Evolutionary conservation across 2,113 vertebrate species (phyloP).

Genomic region (Actenoides hombroni): DNA sequence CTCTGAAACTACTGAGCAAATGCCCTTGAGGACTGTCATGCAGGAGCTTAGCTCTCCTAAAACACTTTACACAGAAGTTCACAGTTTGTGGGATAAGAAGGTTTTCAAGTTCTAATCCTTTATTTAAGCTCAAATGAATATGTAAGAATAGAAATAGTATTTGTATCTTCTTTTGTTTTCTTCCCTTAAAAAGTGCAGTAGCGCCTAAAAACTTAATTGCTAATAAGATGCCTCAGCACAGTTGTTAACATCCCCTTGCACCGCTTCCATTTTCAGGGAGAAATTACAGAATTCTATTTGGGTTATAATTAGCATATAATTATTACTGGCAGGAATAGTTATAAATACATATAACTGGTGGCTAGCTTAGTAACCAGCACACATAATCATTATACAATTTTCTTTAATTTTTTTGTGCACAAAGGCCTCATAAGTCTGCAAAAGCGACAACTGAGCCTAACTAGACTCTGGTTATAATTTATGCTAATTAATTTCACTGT

Average conservation of each 20-base stretch:
- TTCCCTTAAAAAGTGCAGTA: not conserved
- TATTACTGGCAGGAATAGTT: conserved; percentile 55
- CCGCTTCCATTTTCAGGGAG: conserved; percentile 9
- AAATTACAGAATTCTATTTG: conserved; percentile 53
- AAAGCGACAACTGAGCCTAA: not conserved
- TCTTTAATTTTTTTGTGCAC: conserved; percentile 46
- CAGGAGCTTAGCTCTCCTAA: not conserved
- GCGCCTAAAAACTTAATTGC: conserved; percentile 17
- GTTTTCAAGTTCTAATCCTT: conserved; percentile 7
- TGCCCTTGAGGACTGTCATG: not conserved
- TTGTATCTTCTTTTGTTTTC: not conserved
- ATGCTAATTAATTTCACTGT: conserved; percentile 52
- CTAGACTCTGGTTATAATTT: conserved; percentile 36
- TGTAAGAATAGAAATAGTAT: not conserved
- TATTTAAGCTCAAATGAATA: conserved; percentile 3
- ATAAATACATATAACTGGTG: conserved; percentile 57
- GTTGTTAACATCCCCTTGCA: conserved; percentile 43
- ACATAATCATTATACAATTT: conserved; percentile 66
- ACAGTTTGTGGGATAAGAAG: not conserved
- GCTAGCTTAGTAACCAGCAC: conserved; percentile 53
- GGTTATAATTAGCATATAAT: conserved; percentile 71
- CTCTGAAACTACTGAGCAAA: not conserved
- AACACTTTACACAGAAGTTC: not conserved
- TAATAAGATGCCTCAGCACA: not conserved
- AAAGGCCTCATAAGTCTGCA: conserved; percentile 29